Conservation (phyloP, 2,113 vertebrate species). For the Rynchops niger region DNA sequence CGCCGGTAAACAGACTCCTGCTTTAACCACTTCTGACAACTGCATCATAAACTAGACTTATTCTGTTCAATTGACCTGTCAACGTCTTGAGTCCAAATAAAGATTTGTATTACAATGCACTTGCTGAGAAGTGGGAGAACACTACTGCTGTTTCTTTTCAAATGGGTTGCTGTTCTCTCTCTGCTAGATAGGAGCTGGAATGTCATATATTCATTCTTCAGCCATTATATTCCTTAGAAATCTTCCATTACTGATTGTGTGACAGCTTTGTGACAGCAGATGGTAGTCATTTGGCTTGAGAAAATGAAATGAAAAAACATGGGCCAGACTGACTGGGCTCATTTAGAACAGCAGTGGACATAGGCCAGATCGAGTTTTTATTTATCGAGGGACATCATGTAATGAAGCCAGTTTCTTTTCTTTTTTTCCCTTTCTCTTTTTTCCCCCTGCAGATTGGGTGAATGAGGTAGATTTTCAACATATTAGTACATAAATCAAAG, state of each 20-base stretch:
- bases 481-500: slow-evolving; percentile 58
- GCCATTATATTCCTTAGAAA: slow-evolving; percentile 80
- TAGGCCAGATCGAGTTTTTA: slow-evolving; percentile 79
- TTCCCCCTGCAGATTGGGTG: slow-evolving; percentile 6
- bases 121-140: slow-evolving; percentile 82
- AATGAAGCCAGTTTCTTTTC: slow-evolving; percentile 69
- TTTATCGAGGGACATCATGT: slow-evolving; percentile 72
- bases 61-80: slow-evolving; percentile 94
- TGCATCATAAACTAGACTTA: slow-evolving; percentile 94
- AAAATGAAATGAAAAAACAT: slow-evolving; percentile 79
- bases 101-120: slow-evolving; percentile 91
- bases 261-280: slow-evolving; percentile 85
- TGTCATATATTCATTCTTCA: slow-evolving; percentile 76
- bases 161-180: slow-evolving; percentile 72
- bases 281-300: slow-evolving; percentile 83
- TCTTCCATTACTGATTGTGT: slow-evolving; percentile 78
- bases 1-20: slow-evolving; percentile 87
- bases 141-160: slow-evolving; percentile 73
- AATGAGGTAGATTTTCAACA: slow-evolving; percentile 39
- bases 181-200: slow-evolving; percentile 66
- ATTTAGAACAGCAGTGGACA: slow-evolving; percentile 80
- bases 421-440: slow-evolving; percentile 5
- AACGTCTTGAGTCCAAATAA: slow-evolving; percentile 90
- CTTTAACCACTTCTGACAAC: slow-evolving; percentile 92
- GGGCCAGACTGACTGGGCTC: slow-evolving; percentile 75